Evolutionary conservation across 2,797 vertebrate species (phyloP).

Genomic region (Microctenopoma lineatum): DNA sequence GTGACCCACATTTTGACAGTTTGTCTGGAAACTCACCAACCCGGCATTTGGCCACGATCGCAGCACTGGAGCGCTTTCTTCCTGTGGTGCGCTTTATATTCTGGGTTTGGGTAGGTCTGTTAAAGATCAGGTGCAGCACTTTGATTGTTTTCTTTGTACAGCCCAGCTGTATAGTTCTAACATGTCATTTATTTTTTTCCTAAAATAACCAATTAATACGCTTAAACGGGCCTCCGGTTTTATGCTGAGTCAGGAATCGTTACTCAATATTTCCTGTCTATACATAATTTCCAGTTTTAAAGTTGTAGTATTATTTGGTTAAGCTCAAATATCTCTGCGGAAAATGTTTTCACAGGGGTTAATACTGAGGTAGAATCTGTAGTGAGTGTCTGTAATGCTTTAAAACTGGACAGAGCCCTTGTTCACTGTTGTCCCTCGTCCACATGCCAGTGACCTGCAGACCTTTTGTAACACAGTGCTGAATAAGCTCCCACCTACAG

Average conservation of each 20-base stretch:
- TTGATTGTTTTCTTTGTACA: slow-evolving; percentile 38
- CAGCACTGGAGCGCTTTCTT: slow-evolving; percentile 22
- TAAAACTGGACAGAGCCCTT: slow-evolving; percentile 33
- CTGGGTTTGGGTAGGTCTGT: slow-evolving; percentile 12
- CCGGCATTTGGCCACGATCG: slow-evolving; percentile 29
- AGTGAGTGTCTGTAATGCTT: slow-evolving; percentile 49
- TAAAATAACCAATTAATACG: slow-evolving; percentile 73
- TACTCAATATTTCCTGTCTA: slow-evolving; percentile 73
- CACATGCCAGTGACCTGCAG: slow-evolving; percentile 31
- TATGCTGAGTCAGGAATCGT: slow-evolving; percentile 69
- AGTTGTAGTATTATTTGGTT: slow-evolving; percentile 70
- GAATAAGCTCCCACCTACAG: slow-evolving; percentile 48
- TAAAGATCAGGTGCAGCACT: slow-evolving; percentile 57
- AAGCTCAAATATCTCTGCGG: slow-evolving; percentile 66
- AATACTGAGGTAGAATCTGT: slow-evolving; percentile 34
- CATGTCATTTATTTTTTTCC: slow-evolving; percentile 31
- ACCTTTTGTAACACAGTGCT: slow-evolving; percentile 43
- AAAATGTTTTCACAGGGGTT: slow-evolving; percentile 66
- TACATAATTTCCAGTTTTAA: slow-evolving; percentile 67
- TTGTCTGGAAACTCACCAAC: slow-evolving; percentile 40
- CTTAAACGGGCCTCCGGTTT: slow-evolving; percentile 60
- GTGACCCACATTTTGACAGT: slow-evolving; percentile 37
- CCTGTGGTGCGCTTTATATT: slow-evolving; percentile 40
- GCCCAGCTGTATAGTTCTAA: slow-evolving; percentile 43
- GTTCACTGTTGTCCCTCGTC: slow-evolving; percentile 26